These are phyloP conservation scores for Mustela lutreola DNA, from an alignment of 2,113 vertebrate genomes.

Conservation along the genomic window DNA sequence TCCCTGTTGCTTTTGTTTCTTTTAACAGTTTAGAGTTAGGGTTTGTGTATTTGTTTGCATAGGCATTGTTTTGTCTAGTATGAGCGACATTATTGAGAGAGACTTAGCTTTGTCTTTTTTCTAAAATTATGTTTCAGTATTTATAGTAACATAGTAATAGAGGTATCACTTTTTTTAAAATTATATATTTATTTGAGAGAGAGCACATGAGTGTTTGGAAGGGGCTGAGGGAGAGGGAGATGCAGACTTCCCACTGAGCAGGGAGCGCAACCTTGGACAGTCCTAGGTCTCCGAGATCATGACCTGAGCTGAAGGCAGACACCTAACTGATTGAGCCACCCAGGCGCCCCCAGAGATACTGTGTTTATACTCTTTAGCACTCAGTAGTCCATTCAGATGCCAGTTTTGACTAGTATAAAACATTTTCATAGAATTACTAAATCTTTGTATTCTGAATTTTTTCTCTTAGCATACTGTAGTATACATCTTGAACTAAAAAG, in stretches of 20 bases:
- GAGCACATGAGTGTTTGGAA: not conserved
- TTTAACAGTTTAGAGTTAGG: not conserved
- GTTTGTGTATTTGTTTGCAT: constrained; percentile 16
- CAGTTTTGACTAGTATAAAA: not conserved
- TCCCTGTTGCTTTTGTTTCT: constrained; percentile 10
- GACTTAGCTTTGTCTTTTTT: constrained; percentile 51
- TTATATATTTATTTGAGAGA: no score
- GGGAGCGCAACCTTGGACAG: not conserved
- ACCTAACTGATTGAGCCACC: not conserved
- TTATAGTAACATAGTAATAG: not conserved
- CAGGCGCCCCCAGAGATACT: not conserved
- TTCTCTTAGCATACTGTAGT: not conserved
- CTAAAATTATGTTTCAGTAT: constrained; percentile 41
- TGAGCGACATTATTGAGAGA: not conserved
- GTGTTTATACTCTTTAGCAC: not conserved
- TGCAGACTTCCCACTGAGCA: not conserved
- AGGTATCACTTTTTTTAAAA: not conserved
- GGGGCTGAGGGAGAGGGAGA: not conserved
- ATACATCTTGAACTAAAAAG: not conserved
- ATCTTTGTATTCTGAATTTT: not conserved
- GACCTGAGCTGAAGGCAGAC: not conserved
- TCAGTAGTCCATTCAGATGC: not conserved
- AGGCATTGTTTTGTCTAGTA: constrained; percentile 32
- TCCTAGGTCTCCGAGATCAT: not conserved
- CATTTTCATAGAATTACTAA: constrained; percentile 36